These are phyloP conservation scores for Choristoneura rosaceana DNA, from an alignment of 2,888 invertebrate genomes.

Conservation along the genomic window DNA sequence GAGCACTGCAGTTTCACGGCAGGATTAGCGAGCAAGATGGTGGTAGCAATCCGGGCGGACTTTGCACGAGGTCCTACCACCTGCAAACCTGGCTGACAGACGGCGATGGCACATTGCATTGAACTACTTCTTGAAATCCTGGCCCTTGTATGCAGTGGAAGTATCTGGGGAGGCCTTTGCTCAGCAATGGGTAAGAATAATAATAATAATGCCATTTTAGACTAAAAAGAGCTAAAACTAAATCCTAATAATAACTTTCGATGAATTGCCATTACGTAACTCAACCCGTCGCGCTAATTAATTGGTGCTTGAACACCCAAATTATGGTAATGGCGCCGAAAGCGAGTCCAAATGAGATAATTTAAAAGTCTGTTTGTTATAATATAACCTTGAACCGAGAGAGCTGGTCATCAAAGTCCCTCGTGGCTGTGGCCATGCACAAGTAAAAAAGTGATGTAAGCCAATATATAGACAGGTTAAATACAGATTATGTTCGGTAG, in stretches of 20 bases:
- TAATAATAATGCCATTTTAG: no score
- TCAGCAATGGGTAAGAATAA: no score
- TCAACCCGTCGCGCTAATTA: conserved; percentile 1
- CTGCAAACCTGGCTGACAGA: no score
- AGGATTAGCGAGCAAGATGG: no score
- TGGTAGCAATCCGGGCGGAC: no score
- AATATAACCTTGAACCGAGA: conserved; percentile 33
- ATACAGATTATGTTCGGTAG: no score
- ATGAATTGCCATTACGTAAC: conserved; percentile 14
- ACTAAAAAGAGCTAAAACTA: background rate
- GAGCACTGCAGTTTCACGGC: no score
- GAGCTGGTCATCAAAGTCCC: background rate
- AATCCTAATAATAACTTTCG: background rate
- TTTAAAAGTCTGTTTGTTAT: conserved; percentile 28
- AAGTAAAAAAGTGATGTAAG: conserved; percentile 4
- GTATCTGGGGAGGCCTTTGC: no score
- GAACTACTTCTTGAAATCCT: no score
- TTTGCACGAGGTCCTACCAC: no score
- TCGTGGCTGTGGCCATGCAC: conserved; percentile 16
- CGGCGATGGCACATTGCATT: no score
- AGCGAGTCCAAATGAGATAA: conserved; percentile 14
- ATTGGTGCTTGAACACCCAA: conserved; percentile 11
- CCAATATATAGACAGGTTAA: background rate
- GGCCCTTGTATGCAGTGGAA: no score
- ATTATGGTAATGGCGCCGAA: conserved; percentile 16